Percentiles rank a stretch among this genome's conserved stretches.
Conservation (phyloP, 2,888 invertebrate species). For the Xestia ashworthii region DNA sequence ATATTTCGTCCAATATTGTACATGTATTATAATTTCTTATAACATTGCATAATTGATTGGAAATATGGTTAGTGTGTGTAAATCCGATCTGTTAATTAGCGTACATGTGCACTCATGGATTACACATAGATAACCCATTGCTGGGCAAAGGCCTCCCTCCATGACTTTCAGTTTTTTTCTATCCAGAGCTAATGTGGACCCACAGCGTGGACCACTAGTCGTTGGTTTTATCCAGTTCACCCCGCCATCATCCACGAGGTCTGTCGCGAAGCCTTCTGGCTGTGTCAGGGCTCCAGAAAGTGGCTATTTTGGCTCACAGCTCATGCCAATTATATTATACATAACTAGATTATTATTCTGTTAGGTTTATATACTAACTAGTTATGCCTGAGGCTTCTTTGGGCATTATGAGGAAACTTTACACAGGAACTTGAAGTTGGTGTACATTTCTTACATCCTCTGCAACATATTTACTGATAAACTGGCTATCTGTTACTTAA, state of each 20-base stretch:
- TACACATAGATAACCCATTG: slow-evolving; percentile 7
- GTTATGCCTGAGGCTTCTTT: not conserved
- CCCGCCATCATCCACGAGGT: no score
- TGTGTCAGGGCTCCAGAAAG: no score
- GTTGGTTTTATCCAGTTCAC: no score
- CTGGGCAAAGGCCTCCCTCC: no score
- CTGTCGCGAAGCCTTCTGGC: no score
- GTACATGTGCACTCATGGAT: slow-evolving; percentile 8
- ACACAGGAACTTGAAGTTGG: not conserved
- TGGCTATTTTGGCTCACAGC: no score
- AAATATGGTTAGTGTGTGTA: not conserved
- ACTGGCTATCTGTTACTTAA: not conserved
- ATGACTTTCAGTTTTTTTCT: no score
- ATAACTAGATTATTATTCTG: not conserved
- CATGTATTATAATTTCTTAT: not conserved
- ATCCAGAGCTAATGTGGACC: no score
- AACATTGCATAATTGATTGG: not conserved
- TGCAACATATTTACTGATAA: not conserved
- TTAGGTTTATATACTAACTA: not conserved
- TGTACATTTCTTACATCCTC: not conserved
- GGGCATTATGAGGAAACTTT: not conserved
- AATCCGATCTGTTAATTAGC: slow-evolving; percentile 21
- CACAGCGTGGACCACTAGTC: no score
- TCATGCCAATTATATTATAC: not conserved
- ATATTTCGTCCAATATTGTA: not conserved